Conservation (phyloP, 2,113 vertebrate genomes). For the Heterocephalus glaber region DNA sequence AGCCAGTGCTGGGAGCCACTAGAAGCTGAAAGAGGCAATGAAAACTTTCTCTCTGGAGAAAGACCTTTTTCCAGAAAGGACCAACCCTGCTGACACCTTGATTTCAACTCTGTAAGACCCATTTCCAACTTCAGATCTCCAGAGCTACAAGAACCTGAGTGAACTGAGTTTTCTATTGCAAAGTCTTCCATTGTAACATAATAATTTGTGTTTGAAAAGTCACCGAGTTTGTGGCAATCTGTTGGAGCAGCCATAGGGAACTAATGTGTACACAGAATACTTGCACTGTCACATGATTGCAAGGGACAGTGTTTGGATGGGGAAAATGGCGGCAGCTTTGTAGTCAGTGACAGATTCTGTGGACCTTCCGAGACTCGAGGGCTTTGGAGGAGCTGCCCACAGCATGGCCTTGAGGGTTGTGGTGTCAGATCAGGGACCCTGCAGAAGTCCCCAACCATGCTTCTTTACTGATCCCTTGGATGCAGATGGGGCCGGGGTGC, state of each 20-base stretch:
- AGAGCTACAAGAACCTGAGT: neutral
- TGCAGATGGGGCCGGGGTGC: neutral
- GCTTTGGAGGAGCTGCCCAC: neutral
- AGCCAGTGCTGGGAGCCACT: neutral
- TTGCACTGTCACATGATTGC: neutral
- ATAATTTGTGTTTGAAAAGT: neutral
- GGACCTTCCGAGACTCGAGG: neutral
- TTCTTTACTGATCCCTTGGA: neutral
- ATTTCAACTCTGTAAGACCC: neutral
- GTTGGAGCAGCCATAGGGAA: neutral
- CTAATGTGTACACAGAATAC: neutral
- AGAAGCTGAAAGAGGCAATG: neutral
- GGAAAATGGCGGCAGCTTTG: neutral
- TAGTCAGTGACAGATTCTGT: neutral
- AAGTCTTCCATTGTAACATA: neutral
- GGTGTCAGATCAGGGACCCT: neutral
- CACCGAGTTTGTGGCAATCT: neutral
- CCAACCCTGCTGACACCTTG: neutral
- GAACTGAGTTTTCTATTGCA: neutral
- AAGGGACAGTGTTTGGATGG: neutral
- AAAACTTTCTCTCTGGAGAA: neutral
- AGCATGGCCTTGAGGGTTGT: no score
- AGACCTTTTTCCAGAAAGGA: neutral
- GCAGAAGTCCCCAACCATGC: neutral
- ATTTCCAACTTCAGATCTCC: neutral